Conservation (phyloP, 2,888 invertebrate genomes). For the Tortricodes alternella region DNA sequence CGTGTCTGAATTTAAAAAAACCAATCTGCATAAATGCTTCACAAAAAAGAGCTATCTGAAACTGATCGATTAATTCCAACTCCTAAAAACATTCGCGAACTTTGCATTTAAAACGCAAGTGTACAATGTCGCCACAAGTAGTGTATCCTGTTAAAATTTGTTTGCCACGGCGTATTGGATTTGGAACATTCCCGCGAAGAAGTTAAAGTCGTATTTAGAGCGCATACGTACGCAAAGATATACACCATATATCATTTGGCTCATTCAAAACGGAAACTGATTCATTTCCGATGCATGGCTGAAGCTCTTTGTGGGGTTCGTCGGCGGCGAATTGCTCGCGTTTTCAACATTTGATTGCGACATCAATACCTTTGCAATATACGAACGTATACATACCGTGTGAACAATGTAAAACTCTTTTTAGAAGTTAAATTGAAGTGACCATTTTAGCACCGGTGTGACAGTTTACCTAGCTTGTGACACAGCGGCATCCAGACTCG, state of each 20-base stretch:
- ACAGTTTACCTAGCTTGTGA: slow-evolving; percentile 41
- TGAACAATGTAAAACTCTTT: background rate
- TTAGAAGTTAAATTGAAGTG: background rate
- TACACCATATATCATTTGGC: slow-evolving; percentile 61
- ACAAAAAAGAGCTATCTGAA: background rate
- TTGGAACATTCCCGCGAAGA: slow-evolving; percentile 48
- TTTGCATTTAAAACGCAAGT: slow-evolving; percentile 62
- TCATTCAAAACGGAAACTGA: slow-evolving; percentile 78
- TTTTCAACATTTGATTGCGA: slow-evolving; percentile 78
- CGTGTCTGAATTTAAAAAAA: background rate
- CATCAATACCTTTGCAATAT: slow-evolving; percentile 61
- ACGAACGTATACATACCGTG: background rate
- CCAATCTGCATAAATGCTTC: background rate
- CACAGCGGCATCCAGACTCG: slow-evolving; percentile 19
- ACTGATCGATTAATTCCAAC: background rate
- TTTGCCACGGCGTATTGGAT: slow-evolving; percentile 40
- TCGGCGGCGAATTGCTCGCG: slow-evolving; percentile 76
- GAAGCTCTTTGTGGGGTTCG: slow-evolving; percentile 78
- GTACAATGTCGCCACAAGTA: slow-evolving; percentile 56
- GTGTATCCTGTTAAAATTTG: slow-evolving; percentile 54
- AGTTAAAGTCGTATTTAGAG: slow-evolving; percentile 57
- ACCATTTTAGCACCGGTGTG: too few species aligned
- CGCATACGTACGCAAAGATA: slow-evolving; percentile 54
- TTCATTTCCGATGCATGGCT: slow-evolving; percentile 82
- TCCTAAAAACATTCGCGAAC: slow-evolving; percentile 44